phyloP scores from a whole-genome alignment of 2,888 invertebrate species.

The Chesias legatella region DNA sequence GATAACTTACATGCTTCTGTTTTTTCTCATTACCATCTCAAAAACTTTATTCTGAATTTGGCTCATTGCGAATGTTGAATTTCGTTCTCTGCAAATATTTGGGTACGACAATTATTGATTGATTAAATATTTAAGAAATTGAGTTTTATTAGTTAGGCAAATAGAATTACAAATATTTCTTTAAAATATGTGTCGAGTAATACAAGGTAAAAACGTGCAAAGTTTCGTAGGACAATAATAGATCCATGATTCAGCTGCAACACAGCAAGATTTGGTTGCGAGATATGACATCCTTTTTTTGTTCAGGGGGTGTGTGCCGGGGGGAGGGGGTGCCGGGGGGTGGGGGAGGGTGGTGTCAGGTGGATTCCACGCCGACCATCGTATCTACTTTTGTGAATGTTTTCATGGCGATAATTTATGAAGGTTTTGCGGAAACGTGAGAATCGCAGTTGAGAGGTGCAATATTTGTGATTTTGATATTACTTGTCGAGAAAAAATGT shows the following conservation, averaged over 20 bases:
- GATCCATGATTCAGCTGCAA: slow-evolving; percentile 35
- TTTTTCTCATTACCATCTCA: no score
- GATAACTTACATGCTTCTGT: no score
- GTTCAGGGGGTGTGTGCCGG: slow-evolving; percentile 31
- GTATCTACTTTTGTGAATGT: slow-evolving; percentile 31
- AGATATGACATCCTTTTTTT: slow-evolving; percentile 48
- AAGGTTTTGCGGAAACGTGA: slow-evolving; percentile 42
- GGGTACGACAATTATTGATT: no score
- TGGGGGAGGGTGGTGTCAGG: slow-evolving; percentile 43
- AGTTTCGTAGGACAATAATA: no score
- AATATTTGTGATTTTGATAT: slow-evolving; percentile 26
- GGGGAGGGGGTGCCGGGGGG: slow-evolving; percentile 20
- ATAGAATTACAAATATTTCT: no score
- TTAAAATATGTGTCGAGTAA: no score
- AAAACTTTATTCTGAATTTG: no score
- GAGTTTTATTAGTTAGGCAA: no score
- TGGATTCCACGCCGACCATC: slow-evolving; percentile 52
- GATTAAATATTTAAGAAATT: no score
- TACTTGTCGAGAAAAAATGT: slow-evolving; percentile 17
- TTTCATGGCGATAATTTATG: slow-evolving; percentile 45
- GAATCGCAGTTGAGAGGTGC: slow-evolving; percentile 34
- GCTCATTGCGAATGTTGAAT: no score
- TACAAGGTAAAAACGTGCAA: no score
- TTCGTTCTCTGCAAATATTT: no score
- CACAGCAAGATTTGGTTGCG: slow-evolving; percentile 63